These are phyloP conservation scores for Varanus komodoensis DNA, from an alignment of 2,113 vertebrate genomes.

Conservation along the genomic window DNA sequence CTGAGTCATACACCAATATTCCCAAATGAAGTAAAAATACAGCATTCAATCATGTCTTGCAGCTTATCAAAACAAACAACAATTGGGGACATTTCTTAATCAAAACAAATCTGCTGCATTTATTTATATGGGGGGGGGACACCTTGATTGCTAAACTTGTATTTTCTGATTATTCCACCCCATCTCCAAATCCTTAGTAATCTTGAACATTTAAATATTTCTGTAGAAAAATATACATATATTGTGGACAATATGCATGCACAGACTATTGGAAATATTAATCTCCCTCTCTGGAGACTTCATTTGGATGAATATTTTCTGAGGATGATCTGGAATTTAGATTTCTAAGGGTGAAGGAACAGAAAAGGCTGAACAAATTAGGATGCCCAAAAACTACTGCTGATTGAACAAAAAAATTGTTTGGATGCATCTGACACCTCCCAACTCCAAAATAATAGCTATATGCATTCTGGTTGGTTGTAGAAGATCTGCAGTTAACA, in stretches of 20 bases:
- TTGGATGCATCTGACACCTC: slow-evolving; percentile 52
- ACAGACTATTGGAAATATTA: slow-evolving; percentile 69
- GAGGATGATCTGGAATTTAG: slow-evolving; percentile 71
- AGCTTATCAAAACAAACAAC: slow-evolving; percentile 36
- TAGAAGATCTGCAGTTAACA: slow-evolving; percentile 27
- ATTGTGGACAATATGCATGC: slow-evolving; percentile 4
- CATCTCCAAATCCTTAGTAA: slow-evolving; percentile 72
- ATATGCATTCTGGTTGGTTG: slow-evolving; percentile 37
- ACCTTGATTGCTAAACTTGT: slow-evolving; percentile 63
- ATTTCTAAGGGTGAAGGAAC: slow-evolving; percentile 50
- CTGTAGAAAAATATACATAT: slow-evolving; percentile 10
- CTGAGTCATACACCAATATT: slow-evolving; percentile 20
- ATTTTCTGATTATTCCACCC: slow-evolving; percentile 73
- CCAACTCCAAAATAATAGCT: slow-evolving; percentile 40
- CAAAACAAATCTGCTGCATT: slow-evolving; percentile 52
- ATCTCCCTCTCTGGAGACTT: slow-evolving; percentile 75
- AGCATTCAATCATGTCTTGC: slow-evolving; percentile 39
- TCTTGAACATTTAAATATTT: slow-evolving; percentile 77
- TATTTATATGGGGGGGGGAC: slow-evolving; percentile 61
- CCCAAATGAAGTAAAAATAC: slow-evolving; percentile 25
- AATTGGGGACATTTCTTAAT: slow-evolving; percentile 31
- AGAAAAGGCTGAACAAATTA: slow-evolving; percentile 57
- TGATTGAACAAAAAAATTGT: slow-evolving; percentile 53
- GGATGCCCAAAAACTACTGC: slow-evolving; percentile 32
- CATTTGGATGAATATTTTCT: slow-evolving; percentile 68